phyloP scores from a whole-genome alignment of 2,888 invertebrate genomes.

The Leistus spinibarbis region DNA sequence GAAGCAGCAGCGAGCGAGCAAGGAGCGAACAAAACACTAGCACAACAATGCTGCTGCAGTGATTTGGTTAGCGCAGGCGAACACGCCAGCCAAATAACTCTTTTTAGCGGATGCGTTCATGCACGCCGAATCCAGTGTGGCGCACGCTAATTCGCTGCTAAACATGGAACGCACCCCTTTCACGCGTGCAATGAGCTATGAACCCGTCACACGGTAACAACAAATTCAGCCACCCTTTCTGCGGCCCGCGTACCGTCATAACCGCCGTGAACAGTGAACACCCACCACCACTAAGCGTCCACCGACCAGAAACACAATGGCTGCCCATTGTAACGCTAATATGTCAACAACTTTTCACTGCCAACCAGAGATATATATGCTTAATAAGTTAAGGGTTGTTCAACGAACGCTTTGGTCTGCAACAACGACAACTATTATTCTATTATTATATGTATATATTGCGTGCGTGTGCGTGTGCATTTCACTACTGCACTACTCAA shows the following conservation, averaged over 20 bases:
- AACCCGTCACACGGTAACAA: background rate
- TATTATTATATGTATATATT: background rate
- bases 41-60: background rate
- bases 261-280: background rate
- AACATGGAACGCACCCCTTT: conserved; percentile 35
- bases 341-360: conserved; percentile 37
- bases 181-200: conserved; percentile 22
- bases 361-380: conserved; percentile 30
- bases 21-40: background rate
- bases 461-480: background rate
- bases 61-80: conserved; percentile 31
- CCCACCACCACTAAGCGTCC: conserved; percentile 32
- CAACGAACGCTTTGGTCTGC: background rate
- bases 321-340: conserved; percentile 32
- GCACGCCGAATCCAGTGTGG: conserved; percentile 38
- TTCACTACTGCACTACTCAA: too few relatives aligned
- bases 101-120: conserved; percentile 34
- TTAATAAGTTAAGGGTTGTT: conserved; percentile 37
- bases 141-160: conserved; percentile 38
- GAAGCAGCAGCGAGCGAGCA: too few relatives aligned
- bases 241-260: background rate
- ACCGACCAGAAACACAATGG: conserved; percentile 14
- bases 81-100: conserved; percentile 35
- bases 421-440: background rate
- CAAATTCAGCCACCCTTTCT: background rate